These are phyloP conservation scores for Procambarus virginalis DNA, from an alignment of 1,140 invertebrate species.

Conservation along the genomic window DNA sequence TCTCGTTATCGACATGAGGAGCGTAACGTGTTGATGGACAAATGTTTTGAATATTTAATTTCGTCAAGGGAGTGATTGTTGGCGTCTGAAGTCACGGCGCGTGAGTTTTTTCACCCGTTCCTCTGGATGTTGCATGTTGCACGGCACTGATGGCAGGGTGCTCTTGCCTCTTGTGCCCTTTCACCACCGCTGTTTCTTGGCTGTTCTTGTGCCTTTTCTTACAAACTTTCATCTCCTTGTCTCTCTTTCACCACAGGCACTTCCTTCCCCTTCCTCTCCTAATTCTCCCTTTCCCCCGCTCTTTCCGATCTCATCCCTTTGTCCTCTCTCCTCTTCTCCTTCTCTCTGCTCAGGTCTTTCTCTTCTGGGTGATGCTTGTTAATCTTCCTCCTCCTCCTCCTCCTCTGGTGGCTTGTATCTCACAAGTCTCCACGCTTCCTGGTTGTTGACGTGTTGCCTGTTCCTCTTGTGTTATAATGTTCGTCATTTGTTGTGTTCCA, in stretches of 20 bases:
- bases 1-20: slow-evolving; percentile 12
- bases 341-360: neutral
- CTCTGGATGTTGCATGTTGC: neutral
- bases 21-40: slow-evolving; percentile 18
- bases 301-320: neutral
- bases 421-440: too few relatives aligned
- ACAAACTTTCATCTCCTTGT: too few relatives aligned
- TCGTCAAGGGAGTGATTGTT: slow-evolving; percentile 7
- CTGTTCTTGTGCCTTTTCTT: slow-evolving; percentile 1
- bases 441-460: too few relatives aligned
- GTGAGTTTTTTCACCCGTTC: neutral
- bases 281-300: neutral
- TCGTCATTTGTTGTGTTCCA: too few relatives aligned
- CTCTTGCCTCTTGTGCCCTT: neutral
- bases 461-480: too few relatives aligned
- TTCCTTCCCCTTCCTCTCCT: neutral
- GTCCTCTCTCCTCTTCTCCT: neutral
- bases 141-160: neutral
- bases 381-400: neutral
- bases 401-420: too few relatives aligned
- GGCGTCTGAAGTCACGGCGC: slow-evolving; percentile 3
- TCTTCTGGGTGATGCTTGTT: neutral
- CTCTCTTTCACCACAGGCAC: neutral
- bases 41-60: slow-evolving; percentile 32
- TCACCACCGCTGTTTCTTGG: neutral